Evolutionary conservation across 1,140 invertebrate species (phyloP), one percentile per base, ranked within the genome.

Genomic region (Reticulitermes speratus): DNA sequence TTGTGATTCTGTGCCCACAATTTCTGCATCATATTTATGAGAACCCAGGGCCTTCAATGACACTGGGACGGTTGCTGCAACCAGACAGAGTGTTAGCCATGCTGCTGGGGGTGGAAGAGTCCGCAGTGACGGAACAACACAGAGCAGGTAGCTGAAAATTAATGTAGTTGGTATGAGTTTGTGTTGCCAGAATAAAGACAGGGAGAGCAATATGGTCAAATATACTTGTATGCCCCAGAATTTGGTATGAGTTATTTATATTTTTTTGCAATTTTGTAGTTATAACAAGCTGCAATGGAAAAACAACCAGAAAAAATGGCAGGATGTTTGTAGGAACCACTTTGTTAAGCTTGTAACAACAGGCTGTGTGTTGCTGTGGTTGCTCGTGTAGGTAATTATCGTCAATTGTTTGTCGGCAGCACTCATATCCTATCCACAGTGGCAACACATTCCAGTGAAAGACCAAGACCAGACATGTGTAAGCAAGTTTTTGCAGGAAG

Each of bases 391-490:
- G 38, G 38, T 38, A 38, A 38, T 38, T 38, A 38, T 38, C 38
- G 5, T 5, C 38, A 55, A 55, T 55, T 55, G 23, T 84, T 32
- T 82, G 75, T 87, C 92, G 91, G 86, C 90, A 92, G 94, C 94
- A 32, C 92, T 97, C 86, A 92, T 95, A 2, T 93, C 93, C 21
- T 97, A 95, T 89, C 93, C 94, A 48, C 93, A 95, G 87, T 97
- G 96, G 96, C 93, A 94, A 69, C 95, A 95, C 88, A 95, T 96
- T 90, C 94, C 95, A 8, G 94, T 94, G 0, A 93, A 94, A 87
- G 95, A 96, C 89, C 95, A 97, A 89, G 96, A 97, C 89, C 94
- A 95, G 83, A 94, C 94, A 1, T 96, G 97, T 88, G 96, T 96
- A 12, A 95, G 96, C 81, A 95, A 96, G 86, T 96, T 97, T 86